A percentile compares a stretch with the other conserved stretches of the same genome.
phyloP scores from a whole-genome alignment of 2,113 vertebrate species.

The Coreoperca whiteheadi region DNA sequence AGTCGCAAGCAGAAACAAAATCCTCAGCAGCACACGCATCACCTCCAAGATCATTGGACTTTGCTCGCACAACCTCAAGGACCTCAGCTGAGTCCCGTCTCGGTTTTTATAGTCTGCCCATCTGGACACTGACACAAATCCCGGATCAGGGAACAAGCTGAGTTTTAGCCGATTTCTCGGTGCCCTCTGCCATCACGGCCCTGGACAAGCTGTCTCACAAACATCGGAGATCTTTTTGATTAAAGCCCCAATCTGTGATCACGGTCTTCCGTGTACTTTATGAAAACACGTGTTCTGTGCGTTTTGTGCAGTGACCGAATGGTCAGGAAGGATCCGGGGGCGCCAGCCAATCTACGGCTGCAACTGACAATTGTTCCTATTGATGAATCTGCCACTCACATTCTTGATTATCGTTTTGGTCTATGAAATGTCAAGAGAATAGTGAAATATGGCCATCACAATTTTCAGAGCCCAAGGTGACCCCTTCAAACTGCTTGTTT shows the following conservation, averaged over 20 bases:
- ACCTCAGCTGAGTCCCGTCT: not conserved
- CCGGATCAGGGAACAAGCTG: slow-evolving; percentile 26
- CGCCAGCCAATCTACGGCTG: not conserved
- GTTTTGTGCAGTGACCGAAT: not conserved
- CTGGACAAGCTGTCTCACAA: slow-evolving; percentile 22
- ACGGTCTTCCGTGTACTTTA: not conserved
- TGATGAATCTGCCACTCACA: not conserved
- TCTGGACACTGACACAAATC: slow-evolving; percentile 46
- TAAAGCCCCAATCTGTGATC: not conserved
- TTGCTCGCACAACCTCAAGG: slow-evolving; percentile 31
- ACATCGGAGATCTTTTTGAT: not conserved
- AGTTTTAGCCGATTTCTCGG: slow-evolving; percentile 23
- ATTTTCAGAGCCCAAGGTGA: not conserved
- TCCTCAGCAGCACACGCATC: slow-evolving; percentile 30
- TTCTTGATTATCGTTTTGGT: not conserved
- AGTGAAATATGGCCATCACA: not conserved
- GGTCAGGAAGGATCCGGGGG: not conserved
- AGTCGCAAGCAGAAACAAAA: slow-evolving; percentile 17
- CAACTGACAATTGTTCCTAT: not conserved
- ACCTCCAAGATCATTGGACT: slow-evolving; percentile 32
- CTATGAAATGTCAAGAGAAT: too few species aligned
- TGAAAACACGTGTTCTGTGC: not conserved
- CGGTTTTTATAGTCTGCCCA: slow-evolving; percentile 22
- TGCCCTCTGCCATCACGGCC: not conserved
- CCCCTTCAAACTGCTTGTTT: not conserved